Conservation (phyloP, 2,888 invertebrate genomes). For the Chrysodeixis includens region DNA sequence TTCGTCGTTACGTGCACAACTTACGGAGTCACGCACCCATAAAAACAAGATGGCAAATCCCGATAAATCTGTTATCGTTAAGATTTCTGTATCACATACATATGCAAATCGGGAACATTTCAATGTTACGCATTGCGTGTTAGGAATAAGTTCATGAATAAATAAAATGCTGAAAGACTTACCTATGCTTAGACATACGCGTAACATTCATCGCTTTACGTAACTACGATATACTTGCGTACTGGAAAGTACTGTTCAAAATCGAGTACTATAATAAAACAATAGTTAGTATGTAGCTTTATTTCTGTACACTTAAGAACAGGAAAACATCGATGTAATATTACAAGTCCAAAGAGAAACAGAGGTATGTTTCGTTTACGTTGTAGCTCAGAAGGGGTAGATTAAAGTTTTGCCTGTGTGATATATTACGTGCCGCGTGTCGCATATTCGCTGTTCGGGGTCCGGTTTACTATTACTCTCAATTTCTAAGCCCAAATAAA, state of each 20-base stretch:
- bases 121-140: slow-evolving; percentile 68
- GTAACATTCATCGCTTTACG: slow-evolving; percentile 45
- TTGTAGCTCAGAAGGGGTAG: slow-evolving; percentile 61
- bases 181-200: slow-evolving; percentile 46
- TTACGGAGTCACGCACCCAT: slow-evolving; percentile 65
- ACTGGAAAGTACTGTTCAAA: slow-evolving; percentile 24
- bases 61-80: slow-evolving; percentile 74
- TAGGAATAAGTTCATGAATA: slow-evolving; percentile 64
- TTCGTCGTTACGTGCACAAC: slow-evolving; percentile 57
- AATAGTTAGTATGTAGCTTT: slow-evolving; percentile 35
- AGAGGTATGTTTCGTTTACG: slow-evolving; percentile 55
- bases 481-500: slow-evolving; percentile 75
- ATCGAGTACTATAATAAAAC: slow-evolving; percentile 46
- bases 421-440: slow-evolving; percentile 78
- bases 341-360: slow-evolving; percentile 45
- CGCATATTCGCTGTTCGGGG: slow-evolving; percentile 71
- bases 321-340: slow-evolving; percentile 41
- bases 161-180: slow-evolving; percentile 60
- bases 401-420: slow-evolving; percentile 72
- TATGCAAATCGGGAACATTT: slow-evolving; percentile 67
- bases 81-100: slow-evolving; percentile 73
- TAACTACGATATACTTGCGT: slow-evolving; percentile 34
- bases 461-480: slow-evolving; percentile 72
- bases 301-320: slow-evolving; percentile 33
- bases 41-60: slow-evolving; percentile 69